Conservation (phyloP, 2,797 vertebrate species). For the Spondyliosoma cantharus region DNA sequence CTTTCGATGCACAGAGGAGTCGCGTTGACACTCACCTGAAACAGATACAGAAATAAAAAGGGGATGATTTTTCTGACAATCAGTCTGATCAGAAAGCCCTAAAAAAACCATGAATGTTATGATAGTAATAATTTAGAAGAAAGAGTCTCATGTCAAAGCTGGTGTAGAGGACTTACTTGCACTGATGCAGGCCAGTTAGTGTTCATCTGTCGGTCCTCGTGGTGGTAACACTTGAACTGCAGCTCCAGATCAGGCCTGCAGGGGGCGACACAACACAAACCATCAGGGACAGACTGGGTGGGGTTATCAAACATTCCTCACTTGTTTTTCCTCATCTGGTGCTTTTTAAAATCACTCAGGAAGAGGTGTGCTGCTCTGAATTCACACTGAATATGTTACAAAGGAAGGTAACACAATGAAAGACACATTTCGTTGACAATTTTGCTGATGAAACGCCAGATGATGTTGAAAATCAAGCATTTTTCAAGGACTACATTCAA, state of each 20-base stretch:
- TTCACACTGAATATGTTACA: conserved; percentile 2
- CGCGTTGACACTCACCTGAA: conserved; percentile 93
- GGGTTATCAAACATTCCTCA: conserved; percentile 61
- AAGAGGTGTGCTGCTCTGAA: not conserved
- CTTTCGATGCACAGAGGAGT: conserved; percentile 94
- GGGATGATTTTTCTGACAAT: no score
- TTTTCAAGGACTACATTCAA: no score
- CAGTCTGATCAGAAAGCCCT: no score
- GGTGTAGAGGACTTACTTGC: conserved; percentile 87
- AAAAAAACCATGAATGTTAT: no score
- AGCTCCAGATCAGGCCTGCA: conserved; percentile 94
- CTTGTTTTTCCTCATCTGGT: conserved; percentile 42
- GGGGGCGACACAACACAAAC: conserved; percentile 59
- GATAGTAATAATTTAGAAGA: not conserved
- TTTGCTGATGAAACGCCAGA: no score
- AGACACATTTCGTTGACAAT: no score
- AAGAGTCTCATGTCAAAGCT: conserved; percentile 31
- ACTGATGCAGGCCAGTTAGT: conserved; percentile 98
- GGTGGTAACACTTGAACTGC: conserved; percentile 98
- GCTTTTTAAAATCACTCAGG: conserved; percentile 29
- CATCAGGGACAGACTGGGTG: conserved; percentile 38
- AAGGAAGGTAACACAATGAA: not conserved
- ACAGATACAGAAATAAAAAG: not conserved
- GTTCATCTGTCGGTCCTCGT: conserved; percentile 97
- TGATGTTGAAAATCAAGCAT: no score